Base-by-base conservation (phyloP, 92 coral and sea anemone species). In the Bergia puertoricense region DNA sequence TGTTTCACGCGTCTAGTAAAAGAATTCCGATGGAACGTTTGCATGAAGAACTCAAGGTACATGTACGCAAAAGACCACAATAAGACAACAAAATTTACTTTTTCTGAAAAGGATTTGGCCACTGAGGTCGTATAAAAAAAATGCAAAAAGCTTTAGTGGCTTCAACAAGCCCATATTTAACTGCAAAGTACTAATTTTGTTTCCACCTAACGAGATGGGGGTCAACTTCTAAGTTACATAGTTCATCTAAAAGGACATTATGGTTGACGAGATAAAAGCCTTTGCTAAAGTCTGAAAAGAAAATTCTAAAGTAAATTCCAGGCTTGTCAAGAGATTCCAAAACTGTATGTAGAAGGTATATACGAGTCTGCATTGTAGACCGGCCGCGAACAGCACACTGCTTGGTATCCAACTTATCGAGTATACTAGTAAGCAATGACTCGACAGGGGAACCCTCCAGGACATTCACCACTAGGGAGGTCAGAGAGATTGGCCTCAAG, bases 401-500 rank as follows among this genome's bases (percentile, higher is more conserved):
- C 69, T 86, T 50, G 16, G 72, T 39, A 43, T 85, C 92, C 76
- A 84, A 78, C 66, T 89, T 76, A 69, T 89, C 48, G 40, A 22
- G 51, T 18, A 79, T 79, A 59, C 79, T 56, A 50, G 84, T 39
- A 37, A 74, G 11, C 23, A 85, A 51, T 43, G 82, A 74, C 4
- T 85, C 81, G 69, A 82, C 89, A 18, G 89, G 2, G 40, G 74
- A 85, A 44, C 89, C 89, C 40, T 85, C 78, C 41, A 10, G 80
- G 20, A 85, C 88, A 73, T 85, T 85, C 59, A 81, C 88, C 51
- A 46, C 37, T 59, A 50, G 79, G 38, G 78, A 85, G 46, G 79
- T 91, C 85, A 42, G 84, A 38, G 88, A 88, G 23, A 88, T 76
- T 5, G 91, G 93, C 56, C 91, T 83, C 56, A 76, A 54, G 88